A percentile compares a stretch with the other conserved stretches of the same genome.
Conservation (phyloP, 2,797 vertebrate genomes). For the Clamator glandarius region DNA sequence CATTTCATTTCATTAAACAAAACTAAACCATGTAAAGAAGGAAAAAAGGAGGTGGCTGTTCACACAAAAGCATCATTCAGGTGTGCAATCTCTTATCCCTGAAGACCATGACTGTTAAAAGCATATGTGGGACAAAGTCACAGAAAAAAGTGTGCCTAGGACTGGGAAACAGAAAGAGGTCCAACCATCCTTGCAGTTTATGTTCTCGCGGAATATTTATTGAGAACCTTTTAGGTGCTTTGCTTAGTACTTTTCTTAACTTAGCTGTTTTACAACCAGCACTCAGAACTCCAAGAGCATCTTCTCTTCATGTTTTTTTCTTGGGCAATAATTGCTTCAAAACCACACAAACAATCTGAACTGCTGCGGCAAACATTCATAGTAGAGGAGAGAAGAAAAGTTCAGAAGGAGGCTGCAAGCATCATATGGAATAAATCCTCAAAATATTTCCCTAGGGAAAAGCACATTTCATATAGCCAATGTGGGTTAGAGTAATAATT, state of each 20-base stretch:
- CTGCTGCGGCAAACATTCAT: too few relatives aligned
- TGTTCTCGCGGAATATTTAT: not conserved
- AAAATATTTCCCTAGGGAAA: not conserved
- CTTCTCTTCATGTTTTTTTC: not conserved
- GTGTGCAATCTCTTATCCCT: not conserved
- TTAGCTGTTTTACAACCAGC: not conserved
- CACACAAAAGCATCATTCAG: not conserved
- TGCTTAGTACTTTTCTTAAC: not conserved
- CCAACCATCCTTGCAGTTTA: not conserved
- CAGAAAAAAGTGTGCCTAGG: not conserved
- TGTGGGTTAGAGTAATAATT: not conserved
- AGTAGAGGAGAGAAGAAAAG: too few relatives aligned
- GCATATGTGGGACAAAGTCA: fast-evolving
- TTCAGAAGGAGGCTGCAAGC: not conserved
- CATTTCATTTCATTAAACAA: not conserved
- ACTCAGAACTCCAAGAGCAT: not conserved
- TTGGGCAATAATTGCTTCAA: too few relatives aligned
- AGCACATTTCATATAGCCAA: not conserved
- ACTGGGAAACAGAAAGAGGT: not conserved
- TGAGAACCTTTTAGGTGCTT: not conserved
- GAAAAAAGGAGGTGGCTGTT: not conserved
- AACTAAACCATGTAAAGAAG: not conserved
- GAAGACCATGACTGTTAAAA: not conserved
- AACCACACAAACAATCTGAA: too few relatives aligned
- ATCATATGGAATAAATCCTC: not conserved